Percentiles rank a stretch among this genome's conserved stretches.
phyloP scores from a whole-genome alignment of 2,888 invertebrate genomes.

The Clitarchus hookeri region DNA sequence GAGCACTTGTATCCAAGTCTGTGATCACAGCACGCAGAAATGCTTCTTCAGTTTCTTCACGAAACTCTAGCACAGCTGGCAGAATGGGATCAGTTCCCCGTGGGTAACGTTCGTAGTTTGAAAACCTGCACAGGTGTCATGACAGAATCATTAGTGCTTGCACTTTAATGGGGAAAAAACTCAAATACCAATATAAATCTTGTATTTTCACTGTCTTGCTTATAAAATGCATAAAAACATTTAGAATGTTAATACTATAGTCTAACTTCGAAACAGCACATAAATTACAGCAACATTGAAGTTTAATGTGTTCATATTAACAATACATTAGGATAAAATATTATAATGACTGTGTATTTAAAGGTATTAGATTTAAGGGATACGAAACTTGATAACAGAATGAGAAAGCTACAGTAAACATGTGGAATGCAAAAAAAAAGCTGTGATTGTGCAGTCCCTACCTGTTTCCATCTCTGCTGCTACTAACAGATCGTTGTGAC shows the following conservation, averaged over 20 bases:
- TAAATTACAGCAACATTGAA: too few relatives aligned
- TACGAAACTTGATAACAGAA: not conserved
- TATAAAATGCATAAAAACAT: too few relatives aligned
- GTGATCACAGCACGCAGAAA: constrained; percentile 87
- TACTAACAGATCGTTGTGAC: constrained; percentile 62
- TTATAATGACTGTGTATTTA: not conserved
- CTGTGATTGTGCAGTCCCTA: constrained; percentile 53
- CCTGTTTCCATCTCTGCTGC: constrained; percentile 70
- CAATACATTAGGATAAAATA: not conserved
- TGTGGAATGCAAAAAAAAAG: not conserved
- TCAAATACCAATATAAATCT: too few relatives aligned
- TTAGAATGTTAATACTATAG: too few relatives aligned
- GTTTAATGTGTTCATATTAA: not conserved
- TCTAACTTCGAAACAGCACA: too few relatives aligned
- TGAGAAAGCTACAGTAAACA: not conserved
- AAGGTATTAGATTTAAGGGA: not conserved
- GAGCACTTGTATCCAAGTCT: constrained; percentile 84
- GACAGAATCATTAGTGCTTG: too few relatives aligned
- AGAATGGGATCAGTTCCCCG: constrained; percentile 83
- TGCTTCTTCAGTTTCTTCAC: constrained; percentile 92
- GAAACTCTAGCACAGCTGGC: constrained; percentile 93
- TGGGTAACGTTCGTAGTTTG: constrained; percentile 60
- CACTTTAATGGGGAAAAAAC: too few relatives aligned
- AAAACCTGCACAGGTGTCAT: constrained; percentile 49
- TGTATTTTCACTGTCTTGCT: too few relatives aligned